Evolutionary conservation across 2,797 vertebrate genomes (phyloP), one percentile per base, ranked within the genome.

Genomic region (Sebastes taczanowskii): DNA sequence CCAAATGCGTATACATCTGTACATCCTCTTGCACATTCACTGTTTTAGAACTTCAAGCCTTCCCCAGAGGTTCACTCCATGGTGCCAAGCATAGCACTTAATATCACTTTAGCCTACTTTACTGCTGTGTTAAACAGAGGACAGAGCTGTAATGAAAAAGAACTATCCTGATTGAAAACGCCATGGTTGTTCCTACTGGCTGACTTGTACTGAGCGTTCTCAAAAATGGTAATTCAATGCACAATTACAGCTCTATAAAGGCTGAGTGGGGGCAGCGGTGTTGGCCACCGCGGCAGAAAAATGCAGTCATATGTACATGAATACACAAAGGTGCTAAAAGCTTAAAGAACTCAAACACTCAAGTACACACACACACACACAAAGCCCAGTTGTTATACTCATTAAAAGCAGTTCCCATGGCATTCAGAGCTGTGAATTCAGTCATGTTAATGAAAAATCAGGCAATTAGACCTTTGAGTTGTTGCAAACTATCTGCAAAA

Each of bases 61-160:
- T 62, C 59, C 11, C 53, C 8, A 34, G 52, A 80, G 60, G 63
- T 78, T 70, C 42, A 38, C 71, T 73, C 63, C 46, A 16, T 49
- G 27, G 58, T 78, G 62, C 42, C 67, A 69, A 69, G 49, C 23
- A 32, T 11, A 8, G 56, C 74, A 73, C 74, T 86, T 88, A 82
- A 65, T 84, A 74, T 81, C 76, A 84, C 80, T 86, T 86, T 69
- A 73, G 55, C 30, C 81, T 71, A 71, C 68, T 83, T 86, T 80
- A 70, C 71, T 60, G 75, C 77, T 38, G 71, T 61, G 69, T 86
- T 87, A 70, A 83, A 86, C 60, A 74, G 77, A 85, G 71, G 72
- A 77, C 78, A 86, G 68, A 84, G 72, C 67, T 29, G 63, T 71
- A 81, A 80, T 84, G 68, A 82, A 88, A 89, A 85, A 82, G 27